phyloP scores from a whole-genome alignment of 2,113 vertebrate genomes.

The Mesoclemmys tuberculata region DNA sequence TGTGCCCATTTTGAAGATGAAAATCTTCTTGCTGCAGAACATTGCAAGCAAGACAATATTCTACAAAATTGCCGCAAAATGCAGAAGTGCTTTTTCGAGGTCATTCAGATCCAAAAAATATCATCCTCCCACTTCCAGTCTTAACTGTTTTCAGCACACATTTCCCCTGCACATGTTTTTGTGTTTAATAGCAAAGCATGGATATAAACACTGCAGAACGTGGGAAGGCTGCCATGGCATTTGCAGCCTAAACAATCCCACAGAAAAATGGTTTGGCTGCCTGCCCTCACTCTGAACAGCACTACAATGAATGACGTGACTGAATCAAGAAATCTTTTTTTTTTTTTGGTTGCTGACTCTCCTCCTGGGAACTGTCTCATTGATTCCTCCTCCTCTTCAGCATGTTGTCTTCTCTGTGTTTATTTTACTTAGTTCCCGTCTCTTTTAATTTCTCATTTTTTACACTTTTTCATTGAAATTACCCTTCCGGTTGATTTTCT shows the following conservation, averaged over 20 bases:
- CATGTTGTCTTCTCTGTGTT: conserved; percentile 5
- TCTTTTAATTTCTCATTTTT: conserved; percentile 16
- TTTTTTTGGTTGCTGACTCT: conserved; percentile 47
- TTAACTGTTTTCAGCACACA: rapidly evolving
- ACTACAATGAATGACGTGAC: conserved; percentile 24
- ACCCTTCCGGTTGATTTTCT: not conserved
- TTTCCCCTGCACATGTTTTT: not conserved
- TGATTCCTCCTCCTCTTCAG: conserved; percentile 38
- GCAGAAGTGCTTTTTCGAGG: conserved; percentile 21
- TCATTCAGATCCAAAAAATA: not conserved
- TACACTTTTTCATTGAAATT: not conserved
- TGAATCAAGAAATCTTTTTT: conserved; percentile 45
- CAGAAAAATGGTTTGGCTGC: conserved; percentile 50
- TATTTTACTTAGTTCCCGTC: conserved; percentile 45
- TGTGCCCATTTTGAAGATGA: conserved; percentile 52
- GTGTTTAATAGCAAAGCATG: not conserved
- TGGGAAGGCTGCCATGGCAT: conserved; percentile 34
- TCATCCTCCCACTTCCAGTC: conserved; percentile 11
- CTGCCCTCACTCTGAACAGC: not conserved
- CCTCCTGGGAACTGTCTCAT: conserved; percentile 60
- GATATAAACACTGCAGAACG: conserved; percentile 23
- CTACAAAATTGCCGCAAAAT: conserved; percentile 19
- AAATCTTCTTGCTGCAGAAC: not conserved
- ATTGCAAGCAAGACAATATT: rapidly evolving
- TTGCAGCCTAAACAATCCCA: conserved; percentile 47